Evolutionary conservation across 2,888 invertebrate genomes (phyloP).

Genomic region (Drosophila rubida): DNA sequence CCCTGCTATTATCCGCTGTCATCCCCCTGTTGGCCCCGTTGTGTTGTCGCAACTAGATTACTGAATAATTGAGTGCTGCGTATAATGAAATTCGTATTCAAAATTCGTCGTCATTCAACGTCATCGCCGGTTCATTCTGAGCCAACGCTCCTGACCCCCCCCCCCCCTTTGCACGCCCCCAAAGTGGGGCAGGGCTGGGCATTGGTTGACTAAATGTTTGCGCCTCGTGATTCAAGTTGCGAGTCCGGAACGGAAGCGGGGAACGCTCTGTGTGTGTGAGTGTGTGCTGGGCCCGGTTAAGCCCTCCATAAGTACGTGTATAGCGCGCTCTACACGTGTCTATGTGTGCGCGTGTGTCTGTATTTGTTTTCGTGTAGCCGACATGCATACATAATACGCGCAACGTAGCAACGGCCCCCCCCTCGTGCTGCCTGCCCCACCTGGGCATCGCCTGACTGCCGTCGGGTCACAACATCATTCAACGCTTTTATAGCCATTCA

Average conservation of each 20-base stretch:
- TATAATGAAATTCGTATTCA: slow-evolving; percentile 80
- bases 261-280: too few species aligned
- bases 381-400: slow-evolving; percentile 78
- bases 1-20: neutral
- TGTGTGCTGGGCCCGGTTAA: slow-evolving; percentile 15
- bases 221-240: slow-evolving; percentile 42
- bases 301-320: slow-evolving; percentile 30
- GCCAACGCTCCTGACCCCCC: neutral
- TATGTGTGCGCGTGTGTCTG: slow-evolving; percentile 42
- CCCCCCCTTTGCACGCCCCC: neutral
- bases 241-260: slow-evolving; percentile 34
- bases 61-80: slow-evolving; percentile 78
- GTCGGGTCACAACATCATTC: slow-evolving; percentile 62
- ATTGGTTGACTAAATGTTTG: slow-evolving; percentile 62
- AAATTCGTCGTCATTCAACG: slow-evolving; percentile 78
- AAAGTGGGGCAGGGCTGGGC: slow-evolving; percentile 10
- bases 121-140: slow-evolving; percentile 33
- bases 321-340: slow-evolving; percentile 9
- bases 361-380: slow-evolving; percentile 71
- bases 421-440: neutral
- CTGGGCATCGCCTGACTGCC: slow-evolving; percentile 16
- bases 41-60: slow-evolving; percentile 63
- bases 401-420: too few species aligned
- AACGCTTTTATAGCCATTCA: slow-evolving; percentile 79
- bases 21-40: neutral